These are phyloP conservation scores for Euthynnus affinis DNA, from an alignment of 2,797 vertebrate genomes.

Conservation along the genomic window DNA sequence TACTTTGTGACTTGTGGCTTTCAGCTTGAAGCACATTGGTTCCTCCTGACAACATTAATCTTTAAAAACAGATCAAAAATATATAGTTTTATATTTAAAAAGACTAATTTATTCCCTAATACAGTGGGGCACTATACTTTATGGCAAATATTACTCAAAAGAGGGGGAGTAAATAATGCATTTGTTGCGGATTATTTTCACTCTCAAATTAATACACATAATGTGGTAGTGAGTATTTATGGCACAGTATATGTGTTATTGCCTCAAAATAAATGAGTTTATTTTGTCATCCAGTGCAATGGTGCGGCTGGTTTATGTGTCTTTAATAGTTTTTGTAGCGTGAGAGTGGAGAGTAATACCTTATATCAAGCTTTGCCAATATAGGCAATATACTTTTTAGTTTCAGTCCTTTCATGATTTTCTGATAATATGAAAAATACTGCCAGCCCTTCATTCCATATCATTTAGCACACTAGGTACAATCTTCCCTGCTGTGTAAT, in stretches of 20 bases:
- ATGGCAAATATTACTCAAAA: conserved; percentile 1
- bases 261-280: neutral
- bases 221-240: neutral
- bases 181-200: too few species aligned
- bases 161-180: conserved; percentile 1
- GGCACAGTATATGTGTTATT: neutral
- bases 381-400: too few species aligned
- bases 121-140: too few species aligned
- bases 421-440: neutral
- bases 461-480: neutral
- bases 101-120: too few species aligned
- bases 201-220: neutral
- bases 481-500: neutral
- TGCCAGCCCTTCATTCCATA: neutral
- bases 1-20: too few species aligned
- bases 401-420: too few species aligned
- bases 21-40: neutral
- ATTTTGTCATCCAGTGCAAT: neutral
- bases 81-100: too few species aligned
- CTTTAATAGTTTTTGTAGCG: neutral
- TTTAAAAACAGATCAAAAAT: too few species aligned
- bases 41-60: neutral
- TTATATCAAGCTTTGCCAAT: neutral
- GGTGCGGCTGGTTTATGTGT: neutral
- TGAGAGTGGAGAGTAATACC: too few species aligned